Base-by-base conservation (phyloP, 2,113 vertebrate species). In the Pagrus major region DNA sequence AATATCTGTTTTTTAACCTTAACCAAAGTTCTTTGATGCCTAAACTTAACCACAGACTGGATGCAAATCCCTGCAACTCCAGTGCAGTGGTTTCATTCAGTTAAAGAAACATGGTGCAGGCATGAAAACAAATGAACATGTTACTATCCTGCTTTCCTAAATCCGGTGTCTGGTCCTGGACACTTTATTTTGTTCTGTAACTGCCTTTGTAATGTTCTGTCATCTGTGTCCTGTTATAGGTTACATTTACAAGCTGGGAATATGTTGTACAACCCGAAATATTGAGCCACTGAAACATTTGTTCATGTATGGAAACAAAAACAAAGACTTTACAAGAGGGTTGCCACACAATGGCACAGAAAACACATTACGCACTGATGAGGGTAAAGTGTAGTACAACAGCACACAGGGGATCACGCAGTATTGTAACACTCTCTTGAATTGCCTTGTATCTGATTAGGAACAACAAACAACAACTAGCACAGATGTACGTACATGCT, bases 181-280 rank as follows among this genome's bases (percentile, higher is more conserved):
- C n/a, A n/a, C 2, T 35, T 49, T 27, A 6, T 47, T 59, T 67
- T 10, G 14, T 58, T 31, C 16, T 31, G 31, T 60, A n/a, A 33
- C 16, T 42, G 42, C 20, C 31, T 58, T 56, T 63, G 51, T 49
- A 29, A 35, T 21, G 31, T 65, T 29, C 41, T 47, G 29, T 39
- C 52, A 29, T 60, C 54, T 73, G n/a, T 42, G 27, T 74, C 31
- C 29, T 46, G 29, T 31, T 33, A 51, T 27, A 46, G 35, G 42
- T 31, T 41, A 54, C 15, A 61, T 75, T 27, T 70, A 69, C 44
- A 72, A 21, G 11, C 42, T 37, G 46, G 20, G 16, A 69, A 33
- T 16, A 23, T 21, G 71, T 47, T 64, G 29, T 46, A 56, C 49
- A 12, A 41, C 33, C 21, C 5, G 25, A 4, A 35, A 73, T 12